Conservation (phyloP, 2,888 invertebrate genomes). For the Zelleria hepariella region DNA sequence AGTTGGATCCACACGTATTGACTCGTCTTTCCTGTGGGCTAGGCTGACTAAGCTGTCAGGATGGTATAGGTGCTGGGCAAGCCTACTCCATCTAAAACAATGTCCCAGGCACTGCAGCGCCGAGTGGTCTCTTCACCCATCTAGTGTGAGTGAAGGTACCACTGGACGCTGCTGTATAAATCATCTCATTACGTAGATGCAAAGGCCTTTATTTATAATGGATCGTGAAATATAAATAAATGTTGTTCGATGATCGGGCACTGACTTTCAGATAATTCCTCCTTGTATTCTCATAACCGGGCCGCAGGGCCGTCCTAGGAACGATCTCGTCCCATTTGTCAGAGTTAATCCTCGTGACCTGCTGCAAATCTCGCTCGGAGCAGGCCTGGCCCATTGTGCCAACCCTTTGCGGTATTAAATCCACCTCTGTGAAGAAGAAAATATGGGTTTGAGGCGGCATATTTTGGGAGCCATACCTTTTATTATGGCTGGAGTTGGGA, state of each 20-base stretch:
- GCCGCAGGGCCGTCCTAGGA: slow-evolving; percentile 60
- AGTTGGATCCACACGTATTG: no score
- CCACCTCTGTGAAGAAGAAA: slow-evolving; percentile 49
- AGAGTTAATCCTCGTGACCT: slow-evolving; percentile 51
- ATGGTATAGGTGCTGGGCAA: no score
- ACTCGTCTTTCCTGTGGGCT: no score
- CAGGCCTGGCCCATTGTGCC: slow-evolving; percentile 65
- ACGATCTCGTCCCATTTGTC: slow-evolving; percentile 73
- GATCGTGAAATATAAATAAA: neutral
- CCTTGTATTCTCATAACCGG: slow-evolving; percentile 73
- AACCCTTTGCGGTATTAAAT: slow-evolving; percentile 50
- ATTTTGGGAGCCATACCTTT: neutral
- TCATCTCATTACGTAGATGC: no score
- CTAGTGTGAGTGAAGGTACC: no score
- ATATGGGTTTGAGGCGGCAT: neutral
- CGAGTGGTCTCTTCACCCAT: no score
- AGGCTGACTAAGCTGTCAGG: no score
- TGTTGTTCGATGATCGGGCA: neutral
- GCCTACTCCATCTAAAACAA: no score
- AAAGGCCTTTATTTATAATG: no score
- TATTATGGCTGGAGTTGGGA: no score
- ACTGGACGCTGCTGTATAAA: no score
- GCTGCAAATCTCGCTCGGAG: slow-evolving; percentile 47
- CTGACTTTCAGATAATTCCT: slow-evolving; percentile 69
- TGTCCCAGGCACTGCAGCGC: no score